Percentiles rank a stretch among this genome's conserved stretches.
Evolutionary conservation across 2,888 invertebrate genomes (phyloP).

Genomic region (Flexamia atlantica): DNA sequence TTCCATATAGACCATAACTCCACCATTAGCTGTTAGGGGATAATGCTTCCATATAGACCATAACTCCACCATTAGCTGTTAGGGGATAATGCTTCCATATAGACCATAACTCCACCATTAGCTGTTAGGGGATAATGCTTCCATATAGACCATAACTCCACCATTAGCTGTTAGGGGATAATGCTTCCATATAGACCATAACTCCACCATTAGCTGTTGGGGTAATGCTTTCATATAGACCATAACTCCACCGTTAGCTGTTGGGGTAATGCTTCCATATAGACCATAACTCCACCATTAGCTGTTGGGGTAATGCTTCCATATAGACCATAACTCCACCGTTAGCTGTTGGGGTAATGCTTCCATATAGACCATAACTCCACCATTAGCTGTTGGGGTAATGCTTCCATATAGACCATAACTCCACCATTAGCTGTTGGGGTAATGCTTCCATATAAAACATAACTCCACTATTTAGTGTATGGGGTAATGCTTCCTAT

Average conservation of each 20-base stretch:
- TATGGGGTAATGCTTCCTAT: background rate
- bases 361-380: slow-evolving; percentile 35
- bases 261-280: slow-evolving; percentile 35
- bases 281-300: slow-evolving; percentile 26
- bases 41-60: slow-evolving; percentile 22
- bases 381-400: background rate
- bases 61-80: slow-evolving; percentile 3
- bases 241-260: slow-evolving; percentile 7
- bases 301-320: background rate
- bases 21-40: background rate
- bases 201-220: background rate
- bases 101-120: slow-evolving; percentile 14
- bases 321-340: too few relatives aligned
- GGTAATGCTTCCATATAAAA: slow-evolving; percentile 21
- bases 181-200: slow-evolving; percentile 26
- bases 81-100: slow-evolving; percentile 12
- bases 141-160: slow-evolving; percentile 19
- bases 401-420: slow-evolving; percentile 26
- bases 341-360: too few relatives aligned
- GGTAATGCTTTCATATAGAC: slow-evolving; percentile 18
- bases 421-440: background rate
- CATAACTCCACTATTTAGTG: background rate
- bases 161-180: background rate
- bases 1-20: slow-evolving; percentile 28
- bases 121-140: background rate